Conservation (phyloP, 2,113 vertebrate genomes). For the Poicephalus gulielmi region DNA sequence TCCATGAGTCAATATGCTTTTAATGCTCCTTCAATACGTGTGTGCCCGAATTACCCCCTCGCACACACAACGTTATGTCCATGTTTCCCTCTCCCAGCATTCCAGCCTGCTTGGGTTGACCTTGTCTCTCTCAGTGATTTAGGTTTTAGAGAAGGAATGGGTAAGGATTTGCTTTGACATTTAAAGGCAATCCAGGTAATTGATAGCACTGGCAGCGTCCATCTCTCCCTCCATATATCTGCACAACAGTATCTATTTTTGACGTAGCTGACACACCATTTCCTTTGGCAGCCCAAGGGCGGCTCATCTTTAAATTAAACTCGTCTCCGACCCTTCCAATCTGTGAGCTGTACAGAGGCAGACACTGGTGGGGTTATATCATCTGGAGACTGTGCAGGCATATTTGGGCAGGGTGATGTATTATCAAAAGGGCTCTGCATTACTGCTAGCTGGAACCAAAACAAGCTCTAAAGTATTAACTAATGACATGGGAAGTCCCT, state of each 20-base stretch:
- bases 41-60: neutral
- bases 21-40: neutral
- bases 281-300: slow-evolving; percentile 79
- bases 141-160: slow-evolving; percentile 78
- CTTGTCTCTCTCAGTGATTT: slow-evolving; percentile 81
- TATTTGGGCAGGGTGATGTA: slow-evolving; percentile 68
- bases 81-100: slow-evolving; percentile 51
- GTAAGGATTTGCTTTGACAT: slow-evolving; percentile 83
- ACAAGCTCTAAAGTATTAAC: slow-evolving; percentile 71
- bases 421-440: slow-evolving; percentile 48
- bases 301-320: slow-evolving; percentile 81
- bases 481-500: slow-evolving; percentile 75
- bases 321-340: slow-evolving; percentile 71
- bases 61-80: neutral
- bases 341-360: slow-evolving; percentile 60
- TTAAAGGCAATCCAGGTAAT: slow-evolving; percentile 86
- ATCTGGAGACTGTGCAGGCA: slow-evolving; percentile 73
- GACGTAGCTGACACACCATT: slow-evolving; percentile 80
- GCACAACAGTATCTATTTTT: slow-evolving; percentile 83
- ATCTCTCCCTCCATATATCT: slow-evolving; percentile 81
- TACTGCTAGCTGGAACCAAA: slow-evolving; percentile 53
- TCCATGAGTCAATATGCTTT: fast-evolving
- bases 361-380: slow-evolving; percentile 66
- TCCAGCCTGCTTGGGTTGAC: slow-evolving; percentile 70
- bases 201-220: slow-evolving; percentile 75